A percentile compares a stretch with the other conserved stretches of the same genome.
These are phyloP conservation scores for Pogonus chalceus DNA, from an alignment of 1,140 invertebrate genomes.

Conservation along the genomic window DNA sequence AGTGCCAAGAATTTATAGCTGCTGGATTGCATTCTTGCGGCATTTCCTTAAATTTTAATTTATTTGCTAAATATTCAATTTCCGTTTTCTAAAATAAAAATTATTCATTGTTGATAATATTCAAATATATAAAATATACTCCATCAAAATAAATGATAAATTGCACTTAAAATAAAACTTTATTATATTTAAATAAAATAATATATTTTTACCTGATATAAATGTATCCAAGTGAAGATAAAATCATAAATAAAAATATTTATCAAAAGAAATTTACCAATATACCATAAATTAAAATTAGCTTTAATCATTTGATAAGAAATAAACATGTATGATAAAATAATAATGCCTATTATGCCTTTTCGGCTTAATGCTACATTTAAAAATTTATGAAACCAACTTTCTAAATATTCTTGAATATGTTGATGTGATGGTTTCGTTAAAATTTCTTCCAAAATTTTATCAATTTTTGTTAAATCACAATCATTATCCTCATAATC, in stretches of 20 bases:
- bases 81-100: background rate
- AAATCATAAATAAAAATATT: background rate
- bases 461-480: background rate
- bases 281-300: background rate
- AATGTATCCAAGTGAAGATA: background rate
- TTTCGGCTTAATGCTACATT: background rate
- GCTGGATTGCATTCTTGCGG: background rate
- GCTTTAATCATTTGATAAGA: background rate
- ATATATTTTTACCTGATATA: background rate
- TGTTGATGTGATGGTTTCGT: background rate
- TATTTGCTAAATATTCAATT: background rate
- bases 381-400: background rate
- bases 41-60: background rate
- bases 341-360: background rate
- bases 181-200: background rate
- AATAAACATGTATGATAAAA: background rate
- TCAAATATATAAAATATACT: no score
- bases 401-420: background rate
- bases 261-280: background rate
- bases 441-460: background rate
- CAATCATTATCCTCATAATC: background rate
- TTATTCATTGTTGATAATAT: no score
- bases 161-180: background rate
- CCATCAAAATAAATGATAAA: no score
- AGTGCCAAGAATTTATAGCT: background rate